Evolutionary conservation across 2,797 vertebrate species (phyloP).

Genomic region (Chelon labrosus): DNA sequence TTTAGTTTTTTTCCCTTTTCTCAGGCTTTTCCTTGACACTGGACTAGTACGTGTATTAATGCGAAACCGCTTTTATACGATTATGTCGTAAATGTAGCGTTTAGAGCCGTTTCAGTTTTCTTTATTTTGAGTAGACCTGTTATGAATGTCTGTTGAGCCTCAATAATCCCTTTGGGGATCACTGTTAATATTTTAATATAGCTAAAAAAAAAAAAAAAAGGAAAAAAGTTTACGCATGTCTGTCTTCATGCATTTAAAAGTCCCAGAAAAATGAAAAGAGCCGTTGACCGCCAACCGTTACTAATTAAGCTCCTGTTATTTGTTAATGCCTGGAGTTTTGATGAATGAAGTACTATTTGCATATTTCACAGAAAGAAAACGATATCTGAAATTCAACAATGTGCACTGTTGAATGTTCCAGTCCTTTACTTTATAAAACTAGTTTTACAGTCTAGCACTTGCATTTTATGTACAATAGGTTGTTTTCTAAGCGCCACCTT

Average conservation of each 20-base stretch:
- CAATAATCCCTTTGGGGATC: background rate
- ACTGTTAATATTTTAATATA: slow-evolving; percentile 7
- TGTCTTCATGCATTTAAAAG: slow-evolving; percentile 19
- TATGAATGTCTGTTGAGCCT: slow-evolving; percentile 9
- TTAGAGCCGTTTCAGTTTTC: slow-evolving; percentile 1
- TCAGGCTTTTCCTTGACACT: slow-evolving; percentile 70
- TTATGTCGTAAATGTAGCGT: slow-evolving; percentile 6
- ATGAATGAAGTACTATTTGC: background rate
- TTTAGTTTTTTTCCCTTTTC: slow-evolving; percentile 21
- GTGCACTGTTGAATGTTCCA: background rate
- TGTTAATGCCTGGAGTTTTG: slow-evolving; percentile 8
- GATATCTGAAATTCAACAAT: background rate
- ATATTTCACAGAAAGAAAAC: slow-evolving; percentile 15
- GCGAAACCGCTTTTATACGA: slow-evolving; percentile 16
- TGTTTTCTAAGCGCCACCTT: slow-evolving; percentile 35
- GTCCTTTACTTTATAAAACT: slow-evolving; percentile 11
- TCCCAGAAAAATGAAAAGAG: background rate
- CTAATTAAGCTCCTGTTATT: slow-evolving; percentile 18
- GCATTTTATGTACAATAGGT: slow-evolving; percentile 7
- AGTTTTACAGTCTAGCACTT: slow-evolving; percentile 10
- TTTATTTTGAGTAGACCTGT: background rate
- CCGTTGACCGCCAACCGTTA: background rate
- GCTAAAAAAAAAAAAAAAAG: background rate
- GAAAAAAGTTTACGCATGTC: slow-evolving; percentile 27
- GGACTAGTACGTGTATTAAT: slow-evolving; percentile 53